Conservation (phyloP, 2,888 invertebrate species). For the Eumacrocentrus americanus region DNA sequence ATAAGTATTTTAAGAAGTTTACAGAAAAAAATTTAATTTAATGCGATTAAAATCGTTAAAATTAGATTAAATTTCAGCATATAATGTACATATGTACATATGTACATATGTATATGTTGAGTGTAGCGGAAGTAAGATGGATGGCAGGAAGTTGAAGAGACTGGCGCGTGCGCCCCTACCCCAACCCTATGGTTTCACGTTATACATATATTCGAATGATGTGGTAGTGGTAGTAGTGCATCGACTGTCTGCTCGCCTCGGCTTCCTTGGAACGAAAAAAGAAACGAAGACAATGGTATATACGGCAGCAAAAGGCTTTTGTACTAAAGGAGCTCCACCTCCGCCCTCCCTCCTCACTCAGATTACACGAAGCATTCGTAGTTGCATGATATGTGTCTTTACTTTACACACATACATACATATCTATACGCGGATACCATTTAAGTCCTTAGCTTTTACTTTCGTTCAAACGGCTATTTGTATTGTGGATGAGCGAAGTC, state of each 20-base stretch:
- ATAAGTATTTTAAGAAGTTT: neutral
- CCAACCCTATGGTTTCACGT: neutral
- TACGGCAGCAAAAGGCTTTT: neutral
- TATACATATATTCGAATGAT: neutral
- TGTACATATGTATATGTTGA: constrained; percentile 8
- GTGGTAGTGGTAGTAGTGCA: constrained; percentile 15
- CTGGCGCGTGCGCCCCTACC: constrained; percentile 55
- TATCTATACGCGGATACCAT: too few species aligned
- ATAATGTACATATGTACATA: neutral
- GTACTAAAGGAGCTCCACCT: too few species aligned
- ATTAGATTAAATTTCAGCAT: neutral
- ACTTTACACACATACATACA: too few species aligned
- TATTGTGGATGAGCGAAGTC: too few species aligned
- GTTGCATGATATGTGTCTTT: too few species aligned
- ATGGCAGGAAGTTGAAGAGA: constrained; percentile 60
- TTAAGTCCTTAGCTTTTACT: too few species aligned
- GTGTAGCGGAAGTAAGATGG: constrained; percentile 57
- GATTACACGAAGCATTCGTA: too few species aligned
- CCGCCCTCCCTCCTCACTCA: too few species aligned
- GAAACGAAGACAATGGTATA: neutral
- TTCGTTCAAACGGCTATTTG: too few species aligned
- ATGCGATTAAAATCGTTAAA: neutral
- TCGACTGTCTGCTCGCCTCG: constrained; percentile 24
- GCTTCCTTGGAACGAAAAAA: constrained; percentile 12
- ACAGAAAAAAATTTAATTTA: neutral